These are phyloP conservation scores for Rhegmatorhina hoffmannsi DNA, from an alignment of 2,113 vertebrate species.

Conservation along the genomic window DNA sequence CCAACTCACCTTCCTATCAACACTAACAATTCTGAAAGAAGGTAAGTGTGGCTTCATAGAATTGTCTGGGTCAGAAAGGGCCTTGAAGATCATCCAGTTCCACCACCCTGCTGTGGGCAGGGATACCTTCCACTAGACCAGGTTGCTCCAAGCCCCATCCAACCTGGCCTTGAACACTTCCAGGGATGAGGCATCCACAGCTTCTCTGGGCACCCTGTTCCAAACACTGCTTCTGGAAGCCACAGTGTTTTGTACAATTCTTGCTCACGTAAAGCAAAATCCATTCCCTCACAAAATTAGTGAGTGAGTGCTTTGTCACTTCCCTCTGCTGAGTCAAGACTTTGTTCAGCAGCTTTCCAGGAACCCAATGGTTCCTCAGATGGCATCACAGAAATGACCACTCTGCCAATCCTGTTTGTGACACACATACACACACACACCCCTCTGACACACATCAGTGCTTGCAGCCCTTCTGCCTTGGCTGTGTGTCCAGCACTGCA, in stretches of 20 bases:
- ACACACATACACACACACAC: not conserved
- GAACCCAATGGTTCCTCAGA: not conserved
- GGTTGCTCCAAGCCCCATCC: not conserved
- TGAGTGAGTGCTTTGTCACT: not conserved
- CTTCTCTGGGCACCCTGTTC: not conserved
- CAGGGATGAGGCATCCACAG: not conserved
- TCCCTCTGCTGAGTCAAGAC: not conserved
- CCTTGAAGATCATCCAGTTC: not conserved
- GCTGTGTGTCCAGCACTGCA: not conserved
- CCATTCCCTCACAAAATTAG: not conserved
- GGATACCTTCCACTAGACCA: not conserved
- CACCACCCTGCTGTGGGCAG: fast-evolving
- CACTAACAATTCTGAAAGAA: not conserved
- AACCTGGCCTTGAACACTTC: not conserved
- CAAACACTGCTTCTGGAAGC: not conserved
- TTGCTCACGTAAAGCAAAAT: not conserved
- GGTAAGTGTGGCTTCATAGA: not conserved
- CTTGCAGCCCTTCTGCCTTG: not conserved
- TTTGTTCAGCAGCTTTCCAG: not conserved
- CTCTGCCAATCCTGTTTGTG: not conserved
- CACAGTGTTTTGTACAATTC: not conserved
- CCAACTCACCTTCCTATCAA: not conserved
- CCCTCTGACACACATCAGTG: not conserved
- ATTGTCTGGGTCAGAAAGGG: not conserved
- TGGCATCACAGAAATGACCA: not conserved